Conservation (phyloP, 2,113 vertebrate species). For the Charadrius vociferus region DNA sequence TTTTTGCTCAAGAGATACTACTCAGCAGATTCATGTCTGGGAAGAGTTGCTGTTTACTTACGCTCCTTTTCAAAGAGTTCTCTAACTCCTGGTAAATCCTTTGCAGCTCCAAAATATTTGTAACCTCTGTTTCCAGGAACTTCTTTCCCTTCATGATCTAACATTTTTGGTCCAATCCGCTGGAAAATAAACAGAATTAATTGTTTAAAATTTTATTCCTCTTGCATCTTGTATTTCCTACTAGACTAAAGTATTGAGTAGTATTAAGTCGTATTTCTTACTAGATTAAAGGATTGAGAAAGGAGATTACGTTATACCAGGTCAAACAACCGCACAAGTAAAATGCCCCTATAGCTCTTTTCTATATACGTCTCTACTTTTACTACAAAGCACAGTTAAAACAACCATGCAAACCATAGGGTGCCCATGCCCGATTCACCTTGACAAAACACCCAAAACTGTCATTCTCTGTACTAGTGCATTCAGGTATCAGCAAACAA, state of each 20-base stretch:
- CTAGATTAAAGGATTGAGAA: not conserved
- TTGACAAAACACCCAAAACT: not conserved
- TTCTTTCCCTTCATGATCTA: constrained; percentile 96
- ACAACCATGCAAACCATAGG: not conserved
- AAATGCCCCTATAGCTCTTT: not conserved
- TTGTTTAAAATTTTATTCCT: not conserved
- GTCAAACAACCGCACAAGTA: not conserved
- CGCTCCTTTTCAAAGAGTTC: constrained; percentile 98
- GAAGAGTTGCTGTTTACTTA: constrained; percentile 70
- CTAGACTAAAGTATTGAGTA: not conserved
- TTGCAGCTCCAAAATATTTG: constrained; percentile 97
- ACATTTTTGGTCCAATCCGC: constrained; percentile 92
- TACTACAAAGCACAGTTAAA: not conserved
- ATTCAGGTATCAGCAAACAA: not conserved
- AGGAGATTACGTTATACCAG: not conserved
- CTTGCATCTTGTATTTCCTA: not conserved
- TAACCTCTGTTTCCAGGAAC: constrained; percentile 97
- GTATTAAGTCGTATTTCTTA: too few relatives aligned
- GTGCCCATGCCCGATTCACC: not conserved
- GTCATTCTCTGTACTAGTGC: not conserved
- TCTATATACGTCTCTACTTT: not conserved
- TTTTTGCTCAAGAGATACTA: not conserved
- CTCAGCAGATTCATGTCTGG: accelerated
- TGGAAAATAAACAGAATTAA: constrained; percentile 45
- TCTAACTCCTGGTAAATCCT: constrained; percentile 93